Evolutionary conservation across 2,113 vertebrate species (phyloP), one percentile per base, ranked within the genome.

Genomic region (human (Homo sapiens)): DNA sequence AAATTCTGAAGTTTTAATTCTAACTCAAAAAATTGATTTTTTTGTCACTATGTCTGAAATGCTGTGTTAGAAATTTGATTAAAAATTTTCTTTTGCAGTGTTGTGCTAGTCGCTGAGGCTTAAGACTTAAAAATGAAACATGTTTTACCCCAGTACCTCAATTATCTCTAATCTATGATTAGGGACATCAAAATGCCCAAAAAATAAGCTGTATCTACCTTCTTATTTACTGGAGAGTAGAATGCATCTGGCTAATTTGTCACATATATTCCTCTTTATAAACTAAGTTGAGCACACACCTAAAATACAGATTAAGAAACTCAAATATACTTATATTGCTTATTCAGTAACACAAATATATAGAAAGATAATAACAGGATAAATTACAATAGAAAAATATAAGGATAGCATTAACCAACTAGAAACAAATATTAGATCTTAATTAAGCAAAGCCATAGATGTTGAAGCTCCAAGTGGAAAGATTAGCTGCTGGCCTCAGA

Each of bases 21-120:
- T 78, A 93, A 59, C 89, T 85, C 16, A 94, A 87, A 91, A 81
- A 73, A 68, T 32, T 3, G 22, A 52, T 95, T 93, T 95, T 90
- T 89, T 89, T 85, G 25, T 85, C 61, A 84, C 10, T 75, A 9
- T 83, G 40, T 93, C 55, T 84, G 45, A 91, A 86, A 50, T 72
- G 73, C 78, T 90, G 68, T 38, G 16, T 96, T 86, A 94, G 73
- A 85, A 89, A 89, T 87, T 72, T 96, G 11, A 90, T 72, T 95
- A 88, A 48, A 48, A 90, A 50, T 92, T 82, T 89, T 61, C 52
- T 92, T 95, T 89, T 96, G 70, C 50, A 79, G 57, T 79, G 79
- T 75, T 94, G 72, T 89, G 10, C 25, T 95, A 59, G 14, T 79
- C 81, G 89, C 52, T 90, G 27, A 83, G 52, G 30, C 22, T 88